Base-by-base conservation (phyloP, 2,113 vertebrate genomes). In the Anolis sagrei region DNA sequence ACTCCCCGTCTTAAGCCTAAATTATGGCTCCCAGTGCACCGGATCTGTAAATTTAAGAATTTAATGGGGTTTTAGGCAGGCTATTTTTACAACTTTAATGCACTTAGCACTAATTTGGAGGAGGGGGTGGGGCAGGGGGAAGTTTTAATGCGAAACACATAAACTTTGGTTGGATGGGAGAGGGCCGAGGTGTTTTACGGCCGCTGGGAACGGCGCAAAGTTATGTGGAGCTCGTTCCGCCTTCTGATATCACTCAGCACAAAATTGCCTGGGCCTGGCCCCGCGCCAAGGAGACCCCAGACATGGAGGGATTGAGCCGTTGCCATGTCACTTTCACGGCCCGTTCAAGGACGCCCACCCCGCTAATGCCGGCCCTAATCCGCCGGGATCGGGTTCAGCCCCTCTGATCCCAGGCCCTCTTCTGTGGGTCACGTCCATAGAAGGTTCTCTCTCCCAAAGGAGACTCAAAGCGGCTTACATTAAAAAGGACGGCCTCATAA, bases 201-300 rank as follows among this genome's bases (percentile, higher is more conserved):
- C 92, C 93, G 85, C 82, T 92, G 94, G 94, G 94, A 93, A 90
- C 91, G 90, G 1, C 84, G n/a, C 90, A 0, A 91, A 82, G 92
- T 90, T 44, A 92, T 87, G 89, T 77, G 92, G 92, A 91, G 92
- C 94, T 93, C 91, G 4, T 94, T 95, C 91, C 0, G 11, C 81
- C 92, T 93, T 92, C 93, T 94, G 93, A 87, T 94, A 93, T 92
- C 93, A 93, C 93, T 95, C 93, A 93, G 93, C 93, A 93, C 93
- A 92, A 87, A 94, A 94, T 93, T 93, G 91, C 93, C 92, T 82
- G 90, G 90, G 86, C 80, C 89, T 95, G 93, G 94, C 88, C 0
- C 1, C 58, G 85, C 74, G 92, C 93, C 94, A 94, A 83, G 90
- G 81, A 1, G 23, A 90, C 44, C 91, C 34, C 74, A 90, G 90